These are phyloP conservation scores for Patagioenas fasciata DNA, from an alignment of 2,113 vertebrate species.

Conservation along the genomic window DNA sequence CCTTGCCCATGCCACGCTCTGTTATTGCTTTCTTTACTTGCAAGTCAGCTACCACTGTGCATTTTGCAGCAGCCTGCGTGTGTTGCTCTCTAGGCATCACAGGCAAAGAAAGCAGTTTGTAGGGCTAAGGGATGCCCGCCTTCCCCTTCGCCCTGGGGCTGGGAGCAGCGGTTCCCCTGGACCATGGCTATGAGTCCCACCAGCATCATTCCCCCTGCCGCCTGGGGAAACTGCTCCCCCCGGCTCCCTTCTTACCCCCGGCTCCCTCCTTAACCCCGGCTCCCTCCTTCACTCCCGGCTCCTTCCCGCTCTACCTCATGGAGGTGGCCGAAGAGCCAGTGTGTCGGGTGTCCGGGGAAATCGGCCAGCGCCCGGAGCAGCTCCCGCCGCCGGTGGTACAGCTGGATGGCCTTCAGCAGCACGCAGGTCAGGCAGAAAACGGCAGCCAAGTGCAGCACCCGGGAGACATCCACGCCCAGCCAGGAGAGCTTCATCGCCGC, in stretches of 20 bases:
- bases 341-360: slow-evolving; percentile 78
- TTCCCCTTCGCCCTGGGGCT: too few relatives aligned
- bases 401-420: slow-evolving; percentile 64
- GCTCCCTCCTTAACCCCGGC: not conserved
- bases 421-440: slow-evolving; percentile 68
- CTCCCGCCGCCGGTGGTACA: slow-evolving; percentile 67
- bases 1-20: rapidly evolving
- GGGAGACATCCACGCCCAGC: slow-evolving; percentile 47
- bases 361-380: slow-evolving; percentile 65
- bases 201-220: not conserved
- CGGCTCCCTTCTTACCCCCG: not conserved
- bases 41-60: not conserved
- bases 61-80: not conserved
- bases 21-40: rapidly evolving
- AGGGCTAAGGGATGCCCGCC: not conserved
- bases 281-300: not conserved
- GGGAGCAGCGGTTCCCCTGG: not conserved
- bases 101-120: not conserved
- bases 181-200: too few relatives aligned
- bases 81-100: not conserved
- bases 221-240: too few relatives aligned
- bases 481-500: not conserved
- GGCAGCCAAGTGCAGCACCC: slow-evolving; percentile 60
- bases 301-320: slow-evolving; percentile 69
- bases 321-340: slow-evolving; percentile 83